phyloP scores from a whole-genome alignment of 2,113 vertebrate species.

The Aptenodytes patagonicus region DNA sequence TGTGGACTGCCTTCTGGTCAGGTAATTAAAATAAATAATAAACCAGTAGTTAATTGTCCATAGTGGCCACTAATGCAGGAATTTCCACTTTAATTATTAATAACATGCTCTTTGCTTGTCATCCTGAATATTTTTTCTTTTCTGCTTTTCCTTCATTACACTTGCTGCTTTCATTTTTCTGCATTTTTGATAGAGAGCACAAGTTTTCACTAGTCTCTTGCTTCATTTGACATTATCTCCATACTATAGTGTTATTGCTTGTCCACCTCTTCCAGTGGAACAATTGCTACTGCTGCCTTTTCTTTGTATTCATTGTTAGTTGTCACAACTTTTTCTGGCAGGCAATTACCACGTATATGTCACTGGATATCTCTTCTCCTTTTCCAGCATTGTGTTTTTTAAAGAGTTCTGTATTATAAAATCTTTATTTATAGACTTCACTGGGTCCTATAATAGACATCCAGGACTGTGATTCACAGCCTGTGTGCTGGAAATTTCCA shows the following conservation, averaged over 20 bases:
- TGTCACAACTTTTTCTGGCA: neutral
- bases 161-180: neutral
- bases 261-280: neutral
- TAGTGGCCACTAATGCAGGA: neutral
- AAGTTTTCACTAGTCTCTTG: neutral
- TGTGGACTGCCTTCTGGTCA: neutral
- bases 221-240: neutral
- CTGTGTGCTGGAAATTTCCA: neutral
- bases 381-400: neutral
- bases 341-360: neutral
- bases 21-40: constrained; percentile 35
- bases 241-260: neutral
- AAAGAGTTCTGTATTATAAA: neutral
- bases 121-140: neutral
- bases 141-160: neutral
- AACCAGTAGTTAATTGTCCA: neutral
- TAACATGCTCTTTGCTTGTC: neutral
- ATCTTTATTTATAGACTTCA: neutral
- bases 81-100: neutral
- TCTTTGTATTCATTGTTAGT: neutral
- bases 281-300: neutral
- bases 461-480: neutral
- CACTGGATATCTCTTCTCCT: neutral
- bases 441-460: neutral
- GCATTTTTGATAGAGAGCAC: neutral